Base-by-base conservation (phyloP, 2,797 vertebrate species). In the Vultur gryphus region DNA sequence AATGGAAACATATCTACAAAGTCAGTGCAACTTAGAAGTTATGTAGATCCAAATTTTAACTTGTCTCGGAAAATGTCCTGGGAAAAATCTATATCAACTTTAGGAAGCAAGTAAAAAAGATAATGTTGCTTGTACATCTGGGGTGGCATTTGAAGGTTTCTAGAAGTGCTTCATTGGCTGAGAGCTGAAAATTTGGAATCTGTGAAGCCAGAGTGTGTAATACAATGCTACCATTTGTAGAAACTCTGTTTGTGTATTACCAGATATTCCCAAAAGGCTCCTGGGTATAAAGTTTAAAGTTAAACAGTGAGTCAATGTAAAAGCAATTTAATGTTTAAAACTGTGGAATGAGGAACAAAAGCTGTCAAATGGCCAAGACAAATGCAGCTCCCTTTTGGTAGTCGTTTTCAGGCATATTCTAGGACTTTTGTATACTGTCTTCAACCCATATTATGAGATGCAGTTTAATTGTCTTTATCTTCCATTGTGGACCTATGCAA, bases 311-410 rank as follows among this genome's bases (percentile, higher is more conserved):
- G 39, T 75, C 62, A 77, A 35, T 71, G 55, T 79, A 88, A 80
- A 92, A 90, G 20, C 21, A 89, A 92, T 92, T 90, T 90, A 58
- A 16, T 55, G 26, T 67, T 94, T 95, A 78, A 69, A 86, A 73
- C 57, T 25, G 19, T 87, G 41, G 59, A 89, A 67, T 13, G 44
- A 92, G 29, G 65, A 87, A 69, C 25, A 83, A 80, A 90, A 87
- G 21, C 19, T 82, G 58, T 51, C 48, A 80, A 79, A n/a, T 26
- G n/a, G 24, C 58, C 66, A 73, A 93, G 55, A 87, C 35, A 83
- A 89, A 67, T 35, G 21, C 35, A 62, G 29, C 13, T 87, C 17
- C 21, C 49, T 83, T 80, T 84, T 69, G 19, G 18, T 11, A 55
- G 16, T 61, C 0, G 3, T 87, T 95, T 95, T 84, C 25, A 65